Evolutionary conservation across 2,888 invertebrate species (phyloP).

Genomic region (Ophion ventricosus): DNA sequence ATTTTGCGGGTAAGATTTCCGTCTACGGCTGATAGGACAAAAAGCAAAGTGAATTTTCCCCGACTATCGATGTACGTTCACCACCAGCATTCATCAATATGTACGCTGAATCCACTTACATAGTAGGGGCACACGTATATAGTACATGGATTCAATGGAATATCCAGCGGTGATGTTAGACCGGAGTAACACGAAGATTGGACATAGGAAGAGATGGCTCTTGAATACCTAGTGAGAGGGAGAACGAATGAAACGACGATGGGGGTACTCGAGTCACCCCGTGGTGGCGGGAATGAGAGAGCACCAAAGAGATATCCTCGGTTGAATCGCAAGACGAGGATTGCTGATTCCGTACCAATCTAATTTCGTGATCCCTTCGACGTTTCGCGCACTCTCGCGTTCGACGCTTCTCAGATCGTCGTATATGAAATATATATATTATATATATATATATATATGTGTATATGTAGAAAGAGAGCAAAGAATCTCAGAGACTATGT

Average conservation of each 20-base stretch:
- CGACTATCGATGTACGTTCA: constrained; percentile 22
- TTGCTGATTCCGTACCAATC: constrained; percentile 74
- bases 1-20: constrained; percentile 23
- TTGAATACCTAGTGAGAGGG: constrained; percentile 49
- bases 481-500: constrained; percentile 27
- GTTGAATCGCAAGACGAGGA: constrained; percentile 64
- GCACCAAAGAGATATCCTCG: constrained; percentile 26
- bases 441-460: constrained; percentile 30
- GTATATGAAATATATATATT: constrained; percentile 20
- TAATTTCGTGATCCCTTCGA: constrained; percentile 74
- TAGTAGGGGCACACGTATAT: background rate
- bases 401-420: constrained; percentile 47
- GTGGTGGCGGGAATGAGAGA: constrained; percentile 30
- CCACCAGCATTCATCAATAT: constrained; percentile 10
- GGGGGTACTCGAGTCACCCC: constrained; percentile 32
- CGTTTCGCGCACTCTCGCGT: constrained; percentile 66
- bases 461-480: constrained; percentile 16
- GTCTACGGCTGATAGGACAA: constrained; percentile 37
- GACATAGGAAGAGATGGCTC: constrained; percentile 44
- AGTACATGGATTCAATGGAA: constrained; percentile 26
- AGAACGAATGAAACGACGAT: constrained; percentile 36
- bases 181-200: constrained; percentile 57
- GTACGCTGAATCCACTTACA: constrained; percentile 1
- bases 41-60: constrained; percentile 47
- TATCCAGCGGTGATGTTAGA: constrained; percentile 41